phyloP scores from a whole-genome alignment of 2,888 invertebrate genomes.

The Alitta virens region DNA sequence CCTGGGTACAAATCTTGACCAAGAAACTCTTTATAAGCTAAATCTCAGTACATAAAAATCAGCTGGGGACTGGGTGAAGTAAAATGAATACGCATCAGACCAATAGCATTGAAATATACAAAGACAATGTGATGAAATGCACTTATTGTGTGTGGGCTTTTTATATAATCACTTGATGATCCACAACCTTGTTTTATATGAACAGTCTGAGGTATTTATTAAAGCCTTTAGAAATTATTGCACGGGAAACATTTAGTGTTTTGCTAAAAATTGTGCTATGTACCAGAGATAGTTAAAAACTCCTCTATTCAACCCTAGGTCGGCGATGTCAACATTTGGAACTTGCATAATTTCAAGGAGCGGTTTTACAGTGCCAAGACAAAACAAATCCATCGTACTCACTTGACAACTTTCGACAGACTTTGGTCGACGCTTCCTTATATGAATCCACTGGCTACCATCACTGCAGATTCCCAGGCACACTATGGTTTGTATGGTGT shows the following conservation, averaged over 20 bases:
- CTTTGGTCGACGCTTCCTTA: conserved; percentile 22
- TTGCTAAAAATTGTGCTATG: not conserved
- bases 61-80: too few species aligned
- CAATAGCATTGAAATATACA: too few species aligned
- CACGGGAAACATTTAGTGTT: not conserved
- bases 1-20: too few species aligned
- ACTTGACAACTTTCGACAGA: conserved; percentile 17
- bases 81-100: too few species aligned
- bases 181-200: too few species aligned
- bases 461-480: conserved; percentile 16
- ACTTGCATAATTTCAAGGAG: conserved; percentile 17
- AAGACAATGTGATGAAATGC: too few species aligned
- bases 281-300: too few species aligned
- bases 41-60: too few species aligned
- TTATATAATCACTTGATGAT: too few species aligned
- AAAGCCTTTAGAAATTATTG: not conserved
- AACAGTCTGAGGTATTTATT: not conserved
- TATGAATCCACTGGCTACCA: conserved; percentile 18
- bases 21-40: too few species aligned
- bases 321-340: conserved; percentile 23
- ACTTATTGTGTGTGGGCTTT: too few species aligned
- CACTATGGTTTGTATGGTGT: conserved; percentile 11
- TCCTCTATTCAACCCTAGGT: conserved; percentile 15
- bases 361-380: conserved; percentile 20
- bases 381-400: conserved; percentile 16